Base-by-base conservation (phyloP, 1,140 invertebrate species). In the Hyles vespertilio region DNA sequence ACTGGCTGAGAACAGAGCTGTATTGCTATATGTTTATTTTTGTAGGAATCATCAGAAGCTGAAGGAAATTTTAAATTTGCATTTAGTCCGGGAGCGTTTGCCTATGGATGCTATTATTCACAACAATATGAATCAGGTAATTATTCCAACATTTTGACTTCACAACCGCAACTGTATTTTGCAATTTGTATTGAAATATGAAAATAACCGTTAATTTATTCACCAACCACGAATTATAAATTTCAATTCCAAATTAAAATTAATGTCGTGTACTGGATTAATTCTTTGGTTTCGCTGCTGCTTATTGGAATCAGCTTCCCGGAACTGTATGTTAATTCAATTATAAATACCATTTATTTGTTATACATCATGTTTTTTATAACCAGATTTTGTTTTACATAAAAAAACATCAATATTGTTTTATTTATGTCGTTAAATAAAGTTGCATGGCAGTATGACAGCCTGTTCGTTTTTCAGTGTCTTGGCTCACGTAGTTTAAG, bases 11-110 rank as follows among this genome's bases (percentile, higher is more conserved):
- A 11, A 49, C 12, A 10, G 48, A 49, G 12, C 6, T 32, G 5
- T 51, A 34, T 34, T 32, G 8, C 1, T 34, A 10, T 33, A 22
- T 22, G 22, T 22, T 32, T n/a, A n/a, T 56, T 54, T 34, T 48
- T 83, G 75, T 22, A 92, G 91, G 58, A 93, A 95, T 74, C 92
- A 91, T 71, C 84, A 93, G 58, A 92, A 91, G 59, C 89, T 96
- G 63, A 90, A 87, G 51, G 94, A 96, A 62, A 94, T 98, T 63
- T 81, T 97, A 10, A 93, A 94, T 65, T 91, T 97, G 65, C 96
- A 98, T 82, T 93, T 96, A 50, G 93, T 93, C 11, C 91, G 91
- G 59, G 92, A 95, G 57, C 90, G 92, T 61, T 87, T 97, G 43
- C 93, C 95, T 3, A 86, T 95, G 46, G 94, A 96, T 46, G 92